Conservation (phyloP, 2,888 invertebrate genomes). For the Eulithis prunata region DNA sequence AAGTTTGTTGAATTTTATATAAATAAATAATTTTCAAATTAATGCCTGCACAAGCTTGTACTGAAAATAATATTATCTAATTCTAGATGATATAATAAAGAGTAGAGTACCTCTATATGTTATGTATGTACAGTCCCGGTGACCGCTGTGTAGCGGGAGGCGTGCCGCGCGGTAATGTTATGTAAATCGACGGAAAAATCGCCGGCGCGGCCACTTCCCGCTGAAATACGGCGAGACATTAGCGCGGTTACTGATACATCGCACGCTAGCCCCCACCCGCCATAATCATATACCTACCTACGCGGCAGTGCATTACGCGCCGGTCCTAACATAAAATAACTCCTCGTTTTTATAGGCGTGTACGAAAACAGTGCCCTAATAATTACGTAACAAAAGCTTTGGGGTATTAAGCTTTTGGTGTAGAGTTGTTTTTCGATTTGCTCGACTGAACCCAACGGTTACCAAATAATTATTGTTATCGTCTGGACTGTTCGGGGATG, state of each 20-base stretch:
- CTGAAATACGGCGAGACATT: slow-evolving; percentile 34
- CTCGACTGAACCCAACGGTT: no score
- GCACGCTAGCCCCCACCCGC: slow-evolving; percentile 28
- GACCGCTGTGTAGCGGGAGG: slow-evolving; percentile 1
- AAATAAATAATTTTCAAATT: no score
- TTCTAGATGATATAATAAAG: no score
- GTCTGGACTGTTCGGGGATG: no score
- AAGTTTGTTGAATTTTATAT: no score
- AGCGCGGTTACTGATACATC: slow-evolving; percentile 35
- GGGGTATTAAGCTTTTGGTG: slow-evolving; percentile 4
- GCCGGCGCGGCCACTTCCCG: slow-evolving; percentile 27
- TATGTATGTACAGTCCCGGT: no score
- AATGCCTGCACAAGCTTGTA: no score
- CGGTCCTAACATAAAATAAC: slow-evolving; percentile 10
- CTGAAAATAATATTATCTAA: no score
- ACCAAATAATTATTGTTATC: no score
- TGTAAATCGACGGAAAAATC: slow-evolving; percentile 38
- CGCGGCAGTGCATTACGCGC: slow-evolving; percentile 6
- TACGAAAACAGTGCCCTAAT: slow-evolving; percentile 16
- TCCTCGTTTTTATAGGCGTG: slow-evolving; percentile 16
- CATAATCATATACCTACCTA: slow-evolving; percentile 16
- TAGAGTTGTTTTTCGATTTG: background rate
- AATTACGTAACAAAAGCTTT: slow-evolving; percentile 8
- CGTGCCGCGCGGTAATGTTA: slow-evolving; percentile 34
- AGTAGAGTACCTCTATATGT: no score